phyloP scores from a whole-genome alignment of 2,113 vertebrate species.

The Campylomormyrus numenius region DNA sequence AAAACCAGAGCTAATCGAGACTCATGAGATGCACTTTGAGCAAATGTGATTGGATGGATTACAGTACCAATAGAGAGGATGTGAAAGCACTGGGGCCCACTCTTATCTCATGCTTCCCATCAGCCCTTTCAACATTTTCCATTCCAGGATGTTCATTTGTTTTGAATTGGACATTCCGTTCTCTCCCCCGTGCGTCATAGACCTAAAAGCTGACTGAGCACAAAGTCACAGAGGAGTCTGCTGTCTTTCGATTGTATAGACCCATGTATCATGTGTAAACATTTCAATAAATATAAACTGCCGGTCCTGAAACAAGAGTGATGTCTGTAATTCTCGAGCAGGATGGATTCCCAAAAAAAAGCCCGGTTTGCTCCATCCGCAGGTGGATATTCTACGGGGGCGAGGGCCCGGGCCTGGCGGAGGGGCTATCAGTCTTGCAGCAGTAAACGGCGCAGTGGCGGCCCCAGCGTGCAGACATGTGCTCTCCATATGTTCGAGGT shows the following conservation, averaged over 20 bases:
- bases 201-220: neutral
- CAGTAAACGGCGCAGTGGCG: neutral
- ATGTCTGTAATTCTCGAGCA: neutral
- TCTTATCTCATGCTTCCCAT: neutral
- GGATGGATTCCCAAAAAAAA: neutral
- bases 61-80: neutral
- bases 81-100: neutral
- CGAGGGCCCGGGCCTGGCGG: neutral
- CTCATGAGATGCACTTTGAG: neutral
- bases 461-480: conserved; percentile 10
- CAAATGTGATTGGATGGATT: neutral
- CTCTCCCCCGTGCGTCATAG: neutral
- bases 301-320: neutral
- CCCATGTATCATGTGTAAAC: neutral
- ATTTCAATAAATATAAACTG: neutral
- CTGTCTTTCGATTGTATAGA: neutral
- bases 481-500: conserved; percentile 41
- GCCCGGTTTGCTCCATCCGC: neutral
- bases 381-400: neutral
- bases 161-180: neutral
- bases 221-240: neutral
- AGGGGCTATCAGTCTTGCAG: neutral
- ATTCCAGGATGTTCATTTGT: neutral
- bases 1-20: neutral
- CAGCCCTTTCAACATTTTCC: neutral